Evolutionary conservation across 2,797 vertebrate genomes (phyloP).

Genomic region (Sus cebifrons): DNA sequence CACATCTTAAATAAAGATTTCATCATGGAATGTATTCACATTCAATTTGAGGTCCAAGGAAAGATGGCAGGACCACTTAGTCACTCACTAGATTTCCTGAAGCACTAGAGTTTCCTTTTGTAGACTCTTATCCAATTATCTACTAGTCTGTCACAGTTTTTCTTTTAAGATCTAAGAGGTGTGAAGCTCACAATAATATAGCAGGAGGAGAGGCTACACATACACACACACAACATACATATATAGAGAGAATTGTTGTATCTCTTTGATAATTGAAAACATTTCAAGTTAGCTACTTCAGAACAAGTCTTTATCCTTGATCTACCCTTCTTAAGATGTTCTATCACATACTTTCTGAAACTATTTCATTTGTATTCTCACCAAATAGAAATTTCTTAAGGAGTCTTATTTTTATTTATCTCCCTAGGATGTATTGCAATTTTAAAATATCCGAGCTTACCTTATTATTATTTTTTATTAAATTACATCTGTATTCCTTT

Average conservation of each 20-base stretch:
- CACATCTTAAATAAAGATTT: neutral
- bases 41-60: neutral
- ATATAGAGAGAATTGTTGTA: neutral
- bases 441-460: neutral
- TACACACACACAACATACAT: neutral
- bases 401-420: constrained; percentile 28
- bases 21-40: neutral
- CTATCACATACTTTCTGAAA: constrained; percentile 60
- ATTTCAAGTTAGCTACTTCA: constrained; percentile 65
- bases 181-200: constrained; percentile 4
- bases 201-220: neutral
- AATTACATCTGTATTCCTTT: constrained; percentile 22
- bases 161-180: constrained; percentile 62
- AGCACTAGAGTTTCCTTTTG: neutral
- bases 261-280: constrained; percentile 71
- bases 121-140: constrained; percentile 52
- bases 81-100: neutral
- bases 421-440: neutral
- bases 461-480: constrained; percentile 1
- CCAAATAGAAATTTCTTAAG: constrained; percentile 38
- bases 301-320: constrained; percentile 66
- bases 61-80: neutral
- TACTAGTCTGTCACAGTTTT: neutral
- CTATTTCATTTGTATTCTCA: constrained; percentile 48
- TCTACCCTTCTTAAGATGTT: constrained; percentile 42